These are phyloP conservation scores for Ophion slaviceki DNA, from an alignment of 2,888 invertebrate species.

Conservation along the genomic window DNA sequence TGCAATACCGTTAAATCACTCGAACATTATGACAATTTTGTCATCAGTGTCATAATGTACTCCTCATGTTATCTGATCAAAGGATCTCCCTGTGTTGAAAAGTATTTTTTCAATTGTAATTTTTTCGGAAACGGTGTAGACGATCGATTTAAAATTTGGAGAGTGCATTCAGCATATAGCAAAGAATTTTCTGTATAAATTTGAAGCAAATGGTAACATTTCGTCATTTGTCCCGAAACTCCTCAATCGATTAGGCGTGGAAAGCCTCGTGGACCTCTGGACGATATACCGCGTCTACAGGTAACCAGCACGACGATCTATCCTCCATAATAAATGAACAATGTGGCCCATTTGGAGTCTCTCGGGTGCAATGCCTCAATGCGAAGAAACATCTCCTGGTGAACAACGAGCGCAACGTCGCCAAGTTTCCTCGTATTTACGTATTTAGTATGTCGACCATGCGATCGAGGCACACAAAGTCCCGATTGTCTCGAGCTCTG, in stretches of 20 bases:
- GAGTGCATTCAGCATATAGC: no score
- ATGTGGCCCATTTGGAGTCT: constrained; percentile 59
- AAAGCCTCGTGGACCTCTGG: constrained; percentile 11
- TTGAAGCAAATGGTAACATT: no score
- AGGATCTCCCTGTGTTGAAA: no score
- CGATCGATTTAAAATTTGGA: no score
- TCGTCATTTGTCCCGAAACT: no score
- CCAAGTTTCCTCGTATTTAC: constrained; percentile 48
- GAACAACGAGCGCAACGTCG: constrained; percentile 42
- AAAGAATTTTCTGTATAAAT: no score
- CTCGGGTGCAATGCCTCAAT: constrained; percentile 35
- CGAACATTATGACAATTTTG: no score
- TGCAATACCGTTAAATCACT: no score
- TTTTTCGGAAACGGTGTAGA: no score
- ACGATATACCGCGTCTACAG: constrained; percentile 38
- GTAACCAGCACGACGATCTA: constrained; percentile 62
- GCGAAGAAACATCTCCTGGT: constrained; percentile 34
- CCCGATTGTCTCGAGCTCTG: constrained; percentile 13
- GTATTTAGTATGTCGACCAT: constrained; percentile 39
- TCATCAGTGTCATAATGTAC: no score
- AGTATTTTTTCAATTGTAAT: no score
- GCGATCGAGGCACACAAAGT: constrained; percentile 31
- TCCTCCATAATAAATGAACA: constrained; percentile 65
- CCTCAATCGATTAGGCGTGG: constrained; percentile 7
- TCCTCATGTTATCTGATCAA: no score